Evolutionary conservation across 2,888 invertebrate species (phyloP), one percentile per base, ranked within the genome.

Genomic region (Yponomeuta evonymella): DNA sequence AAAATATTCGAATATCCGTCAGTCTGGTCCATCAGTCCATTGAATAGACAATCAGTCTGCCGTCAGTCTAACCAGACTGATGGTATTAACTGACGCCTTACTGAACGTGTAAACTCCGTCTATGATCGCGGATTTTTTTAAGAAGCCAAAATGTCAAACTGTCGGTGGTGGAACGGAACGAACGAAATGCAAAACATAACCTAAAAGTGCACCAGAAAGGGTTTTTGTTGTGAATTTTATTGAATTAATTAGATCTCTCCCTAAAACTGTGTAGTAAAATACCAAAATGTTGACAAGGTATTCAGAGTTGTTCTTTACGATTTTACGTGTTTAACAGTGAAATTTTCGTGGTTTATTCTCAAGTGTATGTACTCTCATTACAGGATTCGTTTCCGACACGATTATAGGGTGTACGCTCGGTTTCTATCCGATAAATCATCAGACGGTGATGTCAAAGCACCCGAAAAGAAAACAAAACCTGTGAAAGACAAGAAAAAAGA

Each of bases 341-440:
- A 43, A 43, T 8, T 62, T 48, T 67, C 9, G 48, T 5, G 11
- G 58, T 15, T 36, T 58, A 63, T 66, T 70, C 58, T 15, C 8
- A 8, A 43, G 3, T 43, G 8, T 43, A 29, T 72, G 9, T 73
- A 65, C n/a, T n/a, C 62, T 48, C 9, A 62, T 72, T 72, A 67
- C 72, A 75, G 76, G 79, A 70, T 80, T 81, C 70, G 80, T 30
- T 68, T 66, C 3, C 62, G 77, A 70, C 75, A 77, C 73, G 80
- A 86, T 77, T 82, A 83, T 75, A 79, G 84, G 43, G 66, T 80
- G 74, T 75, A 85, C 71, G 74, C 78, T 67, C 80, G 87, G 74
- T 83, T 77, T 79, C 77, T 86, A 51, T 76, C 85, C 1, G 87
- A 87, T 73, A 85, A 85, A 75, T 78, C 83, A 8, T 78, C 87